These are phyloP conservation scores for Lutraria lutraria DNA, from an alignment of 2,888 invertebrate genomes.

Conservation along the genomic window DNA sequence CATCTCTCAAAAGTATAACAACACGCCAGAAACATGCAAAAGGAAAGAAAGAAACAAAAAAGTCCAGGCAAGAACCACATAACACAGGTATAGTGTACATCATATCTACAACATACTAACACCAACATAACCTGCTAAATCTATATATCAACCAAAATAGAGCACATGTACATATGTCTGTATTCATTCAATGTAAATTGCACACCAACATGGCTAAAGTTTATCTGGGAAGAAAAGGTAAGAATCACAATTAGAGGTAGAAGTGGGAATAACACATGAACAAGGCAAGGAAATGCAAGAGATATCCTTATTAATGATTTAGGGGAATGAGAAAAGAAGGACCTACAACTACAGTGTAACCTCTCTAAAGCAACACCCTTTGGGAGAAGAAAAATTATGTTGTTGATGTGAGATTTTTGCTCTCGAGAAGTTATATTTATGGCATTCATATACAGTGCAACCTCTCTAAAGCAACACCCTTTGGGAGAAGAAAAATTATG, in stretches of 20 bases:
- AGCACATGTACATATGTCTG: not conserved
- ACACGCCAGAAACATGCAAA: not conserved
- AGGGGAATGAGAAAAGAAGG: too few species aligned
- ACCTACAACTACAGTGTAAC: too few species aligned
- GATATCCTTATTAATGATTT: too few species aligned
- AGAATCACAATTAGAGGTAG: too few species aligned
- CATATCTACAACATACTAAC: not conserved
- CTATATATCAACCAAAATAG: not conserved
- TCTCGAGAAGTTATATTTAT: too few species aligned
- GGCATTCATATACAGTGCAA: too few species aligned
- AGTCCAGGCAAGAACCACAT: not conserved
- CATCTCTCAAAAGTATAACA: too few species aligned
- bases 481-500: too few species aligned
- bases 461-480: too few species aligned
- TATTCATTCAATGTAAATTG: constrained; percentile 4
- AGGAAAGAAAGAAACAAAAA: not conserved
- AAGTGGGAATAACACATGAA: not conserved
- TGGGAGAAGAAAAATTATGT: too few species aligned
- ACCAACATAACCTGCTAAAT: not conserved
- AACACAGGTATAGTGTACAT: not conserved
- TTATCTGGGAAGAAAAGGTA: not conserved
- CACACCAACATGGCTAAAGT: not conserved
- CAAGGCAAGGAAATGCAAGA: not conserved
- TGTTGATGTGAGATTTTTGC: too few species aligned
- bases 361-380: too few species aligned